Evolutionary conservation across 2,113 vertebrate genomes (phyloP).

Genomic region (Neoarius graeffei): DNA sequence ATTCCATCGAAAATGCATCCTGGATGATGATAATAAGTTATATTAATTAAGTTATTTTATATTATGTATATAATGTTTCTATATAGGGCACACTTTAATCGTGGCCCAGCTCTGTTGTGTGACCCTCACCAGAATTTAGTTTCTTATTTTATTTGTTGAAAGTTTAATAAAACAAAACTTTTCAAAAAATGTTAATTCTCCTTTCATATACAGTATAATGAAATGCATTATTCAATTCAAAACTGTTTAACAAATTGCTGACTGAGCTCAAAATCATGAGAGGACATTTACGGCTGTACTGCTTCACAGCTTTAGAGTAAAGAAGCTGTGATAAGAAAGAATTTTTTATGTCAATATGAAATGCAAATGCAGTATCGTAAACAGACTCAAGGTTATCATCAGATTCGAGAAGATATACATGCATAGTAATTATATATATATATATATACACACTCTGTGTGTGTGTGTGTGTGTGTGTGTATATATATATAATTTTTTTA

Average conservation of each 20-base stretch:
- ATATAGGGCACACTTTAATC: too few species aligned
- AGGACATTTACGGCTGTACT: neutral
- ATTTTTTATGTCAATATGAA: neutral
- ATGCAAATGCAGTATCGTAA: neutral
- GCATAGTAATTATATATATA: neutral
- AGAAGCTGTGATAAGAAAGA: neutral
- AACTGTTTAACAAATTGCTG: neutral
- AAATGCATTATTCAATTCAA: neutral
- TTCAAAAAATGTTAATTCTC: neutral
- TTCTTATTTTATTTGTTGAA: too few species aligned
- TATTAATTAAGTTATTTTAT: too few species aligned
- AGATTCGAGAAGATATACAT: neutral
- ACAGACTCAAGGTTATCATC: neutral
- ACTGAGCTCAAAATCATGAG: neutral
- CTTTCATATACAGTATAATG: neutral
- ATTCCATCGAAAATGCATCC: too few species aligned
- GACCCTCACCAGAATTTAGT: too few species aligned
- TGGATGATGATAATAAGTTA: too few species aligned
- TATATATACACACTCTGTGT: too few species aligned
- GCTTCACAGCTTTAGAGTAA: neutral
- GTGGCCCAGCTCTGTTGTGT: too few species aligned
- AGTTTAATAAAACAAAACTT: too few species aligned
- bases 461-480: too few species aligned
- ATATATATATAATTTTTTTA: too few species aligned
- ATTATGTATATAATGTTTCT: too few species aligned